Conservation (phyloP, 2,888 invertebrate species). For the Andrena minutula region DNA sequence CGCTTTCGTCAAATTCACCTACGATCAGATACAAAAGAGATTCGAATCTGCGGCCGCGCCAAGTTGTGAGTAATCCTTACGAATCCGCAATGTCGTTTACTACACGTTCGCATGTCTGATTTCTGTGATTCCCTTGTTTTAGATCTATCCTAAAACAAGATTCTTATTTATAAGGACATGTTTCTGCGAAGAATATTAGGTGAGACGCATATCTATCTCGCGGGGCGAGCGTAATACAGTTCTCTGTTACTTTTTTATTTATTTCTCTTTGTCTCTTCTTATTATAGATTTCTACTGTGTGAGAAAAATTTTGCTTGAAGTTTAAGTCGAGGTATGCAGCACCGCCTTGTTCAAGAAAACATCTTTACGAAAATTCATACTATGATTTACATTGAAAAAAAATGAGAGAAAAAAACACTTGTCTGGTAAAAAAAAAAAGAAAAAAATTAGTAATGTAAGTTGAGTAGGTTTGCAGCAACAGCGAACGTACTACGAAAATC, state of each 20-base stretch:
- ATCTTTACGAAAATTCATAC: slow-evolving; percentile 62
- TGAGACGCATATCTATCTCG: slow-evolving; percentile 57
- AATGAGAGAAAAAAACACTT: slow-evolving; percentile 63
- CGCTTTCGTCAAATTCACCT: slow-evolving; percentile 99
- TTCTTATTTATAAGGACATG: slow-evolving; percentile 78
- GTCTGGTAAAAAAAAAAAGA: slow-evolving; percentile 62
- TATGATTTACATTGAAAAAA: slow-evolving; percentile 61
- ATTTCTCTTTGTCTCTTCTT: background rate
- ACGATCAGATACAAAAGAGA: slow-evolving; percentile 95
- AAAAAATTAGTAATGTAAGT: slow-evolving; percentile 77
- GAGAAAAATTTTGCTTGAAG: slow-evolving; percentile 80
- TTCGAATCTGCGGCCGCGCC: slow-evolving; percentile 83
- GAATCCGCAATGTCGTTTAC: background rate
- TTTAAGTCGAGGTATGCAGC: slow-evolving; percentile 73
- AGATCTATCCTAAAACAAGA: slow-evolving; percentile 83
- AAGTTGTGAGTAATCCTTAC: slow-evolving; percentile 79
- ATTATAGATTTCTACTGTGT: slow-evolving; percentile 82
- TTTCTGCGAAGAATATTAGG: slow-evolving; percentile 83
- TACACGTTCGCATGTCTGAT: background rate
- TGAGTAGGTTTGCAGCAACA: slow-evolving; percentile 76
- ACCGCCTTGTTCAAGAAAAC: slow-evolving; percentile 72
- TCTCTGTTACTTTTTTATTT: slow-evolving; percentile 41
- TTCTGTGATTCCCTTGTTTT: slow-evolving; percentile 53
- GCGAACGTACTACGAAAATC: slow-evolving; percentile 77
- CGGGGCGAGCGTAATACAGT: background rate